Conservation (phyloP, 2,888 invertebrate species). For the Phoenoteleia sp. region DNA sequence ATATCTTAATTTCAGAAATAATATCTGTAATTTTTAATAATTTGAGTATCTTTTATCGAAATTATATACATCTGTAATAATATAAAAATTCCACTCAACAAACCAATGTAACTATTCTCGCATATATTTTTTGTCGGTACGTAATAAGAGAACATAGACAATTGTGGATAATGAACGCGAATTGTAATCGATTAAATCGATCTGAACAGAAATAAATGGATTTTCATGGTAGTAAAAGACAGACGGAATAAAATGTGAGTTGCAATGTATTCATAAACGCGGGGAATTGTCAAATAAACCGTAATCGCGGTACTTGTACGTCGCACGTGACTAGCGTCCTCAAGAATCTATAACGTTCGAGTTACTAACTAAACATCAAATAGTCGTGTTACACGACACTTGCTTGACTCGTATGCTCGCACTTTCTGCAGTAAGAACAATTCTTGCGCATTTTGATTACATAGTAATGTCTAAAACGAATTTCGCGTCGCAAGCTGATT, state of each 20-base stretch:
- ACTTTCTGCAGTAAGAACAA: slow-evolving; percentile 8
- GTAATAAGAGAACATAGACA: no score
- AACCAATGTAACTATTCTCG: no score
- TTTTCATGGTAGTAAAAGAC: not conserved
- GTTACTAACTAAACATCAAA: slow-evolving; percentile 41
- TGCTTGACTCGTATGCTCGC: slow-evolving; percentile 30
- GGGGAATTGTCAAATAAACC: slow-evolving; percentile 38
- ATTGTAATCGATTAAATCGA: no score
- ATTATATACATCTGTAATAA: no score
- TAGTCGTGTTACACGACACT: slow-evolving; percentile 32
- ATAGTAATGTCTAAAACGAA: slow-evolving; percentile 16
- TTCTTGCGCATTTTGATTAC: slow-evolving; percentile 23
- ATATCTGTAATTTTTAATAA: no score
- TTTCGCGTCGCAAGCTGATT: not conserved
- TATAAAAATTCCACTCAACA: no score
- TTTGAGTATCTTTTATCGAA: no score
- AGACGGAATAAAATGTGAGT: not conserved
- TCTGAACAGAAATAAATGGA: no score
- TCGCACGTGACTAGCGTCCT: slow-evolving; percentile 29
- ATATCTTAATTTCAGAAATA: no score
- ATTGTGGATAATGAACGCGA: no score
- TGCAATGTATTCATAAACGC: not conserved
- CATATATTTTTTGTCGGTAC: no score
- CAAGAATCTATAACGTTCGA: slow-evolving; percentile 18
- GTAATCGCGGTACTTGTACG: slow-evolving; percentile 22